Percentiles rank a stretch among this genome's conserved stretches.
Conservation (phyloP, 1,140 invertebrate species). For the Scylla paramamosain region DNA sequence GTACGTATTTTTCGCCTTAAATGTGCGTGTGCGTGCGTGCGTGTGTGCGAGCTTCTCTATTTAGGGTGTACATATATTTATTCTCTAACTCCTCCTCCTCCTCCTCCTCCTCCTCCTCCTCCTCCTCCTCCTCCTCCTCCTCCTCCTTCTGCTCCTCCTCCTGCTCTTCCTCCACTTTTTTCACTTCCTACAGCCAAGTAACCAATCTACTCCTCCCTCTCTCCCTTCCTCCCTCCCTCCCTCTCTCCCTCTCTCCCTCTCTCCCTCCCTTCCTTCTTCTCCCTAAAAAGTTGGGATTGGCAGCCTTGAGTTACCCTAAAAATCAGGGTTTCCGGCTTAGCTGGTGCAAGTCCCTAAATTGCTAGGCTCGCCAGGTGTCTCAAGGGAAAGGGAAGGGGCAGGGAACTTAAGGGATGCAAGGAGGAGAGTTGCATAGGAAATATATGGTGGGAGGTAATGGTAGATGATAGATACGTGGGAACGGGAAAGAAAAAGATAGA, state of each 20-base stretch:
- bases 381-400: not conserved
- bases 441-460: not conserved
- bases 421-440: not conserved
- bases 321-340: constrained; percentile 46
- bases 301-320: constrained; percentile 32
- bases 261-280: not conserved
- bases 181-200: not conserved
- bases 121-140: not conserved
- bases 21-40: no score
- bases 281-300: constrained; percentile 27
- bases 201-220: not conserved
- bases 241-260: not conserved
- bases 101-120: constrained; percentile 6
- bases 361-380: not conserved
- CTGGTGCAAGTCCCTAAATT: not conserved
- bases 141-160: not conserved
- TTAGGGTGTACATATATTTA: no score
- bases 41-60: no score
- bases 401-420: not conserved
- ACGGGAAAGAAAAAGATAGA: not conserved
- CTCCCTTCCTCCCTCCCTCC: not conserved
- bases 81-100: not conserved
- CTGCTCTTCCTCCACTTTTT: not conserved
- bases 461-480: not conserved
- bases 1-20: no score